Percentiles rank a stretch among this genome's conserved stretches.
These are phyloP conservation scores for Stichodactyla mertensii DNA, from an alignment of 64 coral and sea anemone species.

Conservation along the genomic window DNA sequence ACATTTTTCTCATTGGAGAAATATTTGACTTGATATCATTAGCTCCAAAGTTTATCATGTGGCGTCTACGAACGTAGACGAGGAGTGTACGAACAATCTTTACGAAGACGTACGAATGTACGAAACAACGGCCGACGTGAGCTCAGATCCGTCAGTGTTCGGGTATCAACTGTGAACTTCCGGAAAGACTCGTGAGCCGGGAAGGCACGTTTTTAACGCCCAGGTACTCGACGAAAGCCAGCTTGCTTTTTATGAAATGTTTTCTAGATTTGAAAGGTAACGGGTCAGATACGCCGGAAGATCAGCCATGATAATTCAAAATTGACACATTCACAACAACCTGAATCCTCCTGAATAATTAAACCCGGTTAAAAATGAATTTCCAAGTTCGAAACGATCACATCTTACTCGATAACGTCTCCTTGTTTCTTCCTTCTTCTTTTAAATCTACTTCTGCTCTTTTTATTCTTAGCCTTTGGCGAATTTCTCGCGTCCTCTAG, in stretches of 20 bases:
- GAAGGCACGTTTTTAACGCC: neutral
- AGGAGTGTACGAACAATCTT: neutral
- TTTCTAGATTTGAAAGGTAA: neutral
- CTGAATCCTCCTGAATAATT: too few species aligned
- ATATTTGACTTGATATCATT: neutral
- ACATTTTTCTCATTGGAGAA: neutral
- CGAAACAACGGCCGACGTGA: neutral
- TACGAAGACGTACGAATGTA: neutral
- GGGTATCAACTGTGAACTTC: neutral
- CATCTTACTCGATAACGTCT: too few species aligned
- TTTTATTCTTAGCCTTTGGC: too few species aligned
- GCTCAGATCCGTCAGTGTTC: neutral
- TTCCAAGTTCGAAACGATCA: too few species aligned
- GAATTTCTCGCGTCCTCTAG: neutral
- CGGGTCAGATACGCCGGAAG: too few species aligned
- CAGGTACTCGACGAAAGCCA: neutral
- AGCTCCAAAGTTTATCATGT: neutral
- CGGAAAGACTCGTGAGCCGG: neutral
- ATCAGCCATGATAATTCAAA: too few species aligned
- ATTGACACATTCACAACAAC: too few species aligned
- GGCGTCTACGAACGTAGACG: neutral
- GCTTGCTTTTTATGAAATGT: neutral
- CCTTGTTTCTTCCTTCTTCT: neutral
- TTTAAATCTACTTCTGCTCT: neutral
- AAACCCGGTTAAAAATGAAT: too few species aligned